phyloP scores from a whole-genome alignment of 2,888 invertebrate species.

The Eurytoma adleriae region DNA sequence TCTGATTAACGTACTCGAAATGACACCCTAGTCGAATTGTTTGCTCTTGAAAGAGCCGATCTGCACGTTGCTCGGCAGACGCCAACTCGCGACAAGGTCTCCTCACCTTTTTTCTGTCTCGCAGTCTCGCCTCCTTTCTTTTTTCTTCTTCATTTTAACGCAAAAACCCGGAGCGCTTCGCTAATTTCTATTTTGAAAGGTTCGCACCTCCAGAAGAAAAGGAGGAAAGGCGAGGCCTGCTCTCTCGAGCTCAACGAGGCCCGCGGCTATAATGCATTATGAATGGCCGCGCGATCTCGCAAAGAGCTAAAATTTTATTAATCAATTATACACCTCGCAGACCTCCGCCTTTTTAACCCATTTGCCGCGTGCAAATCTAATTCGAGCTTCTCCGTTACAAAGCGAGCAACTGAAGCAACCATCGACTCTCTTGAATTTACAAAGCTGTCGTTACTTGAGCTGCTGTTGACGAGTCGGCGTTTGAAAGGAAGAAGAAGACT shows the following conservation, averaged over 20 bases:
- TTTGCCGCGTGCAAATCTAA: constrained; percentile 4
- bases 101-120: not conserved
- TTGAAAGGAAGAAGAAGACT: no score
- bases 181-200: constrained; percentile 54
- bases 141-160: not conserved
- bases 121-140: not conserved
- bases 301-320: constrained; percentile 54
- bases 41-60: constrained; percentile 19
- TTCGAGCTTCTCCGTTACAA: constrained; percentile 24
- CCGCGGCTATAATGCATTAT: constrained; percentile 51
- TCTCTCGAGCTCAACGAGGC: no score
- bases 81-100: not conserved
- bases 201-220: constrained; percentile 38
- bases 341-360: constrained; percentile 10
- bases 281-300: constrained; percentile 32
- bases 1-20: constrained; percentile 38
- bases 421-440: no score
- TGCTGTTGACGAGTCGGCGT: no score
- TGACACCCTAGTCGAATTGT: constrained; percentile 40
- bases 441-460: no score
- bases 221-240: not conserved
- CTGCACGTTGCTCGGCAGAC: not conserved
- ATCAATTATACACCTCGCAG: constrained; percentile 51
- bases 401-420: no score
- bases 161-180: constrained; percentile 29